Percentiles rank a stretch among this genome's conserved stretches.
Conservation (phyloP, 1,140 invertebrate species). For the Papilio machaon region DNA sequence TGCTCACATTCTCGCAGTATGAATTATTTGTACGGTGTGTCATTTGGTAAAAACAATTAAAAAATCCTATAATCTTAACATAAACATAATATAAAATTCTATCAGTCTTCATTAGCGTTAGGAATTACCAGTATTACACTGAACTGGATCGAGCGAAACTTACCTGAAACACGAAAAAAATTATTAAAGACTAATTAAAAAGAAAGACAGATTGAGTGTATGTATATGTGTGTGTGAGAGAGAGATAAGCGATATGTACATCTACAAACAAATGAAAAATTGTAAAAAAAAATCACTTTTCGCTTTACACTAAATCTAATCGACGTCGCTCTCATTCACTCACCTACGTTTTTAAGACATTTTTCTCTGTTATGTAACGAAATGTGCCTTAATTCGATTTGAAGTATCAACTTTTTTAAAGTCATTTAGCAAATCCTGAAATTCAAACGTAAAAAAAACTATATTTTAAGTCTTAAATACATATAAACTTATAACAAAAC, state of each 20-base stretch:
- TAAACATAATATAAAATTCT: slow-evolving; percentile 67
- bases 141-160: slow-evolving; percentile 35
- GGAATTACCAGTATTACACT: slow-evolving; percentile 56
- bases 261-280: too few relatives aligned
- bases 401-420: too few relatives aligned
- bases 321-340: not conserved
- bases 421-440: too few relatives aligned
- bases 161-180: slow-evolving; percentile 59
- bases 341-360: not conserved
- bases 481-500: slow-evolving; percentile 1
- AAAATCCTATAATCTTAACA: slow-evolving; percentile 51
- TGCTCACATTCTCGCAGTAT: not conserved
- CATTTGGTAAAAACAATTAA: slow-evolving; percentile 42
- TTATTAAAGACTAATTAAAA: slow-evolving; percentile 7
- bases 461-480: not conserved
- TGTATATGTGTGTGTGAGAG: too few relatives aligned
- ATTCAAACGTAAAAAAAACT: too few relatives aligned
- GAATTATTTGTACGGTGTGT: not conserved
- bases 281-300: too few relatives aligned
- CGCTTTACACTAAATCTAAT: too few relatives aligned
- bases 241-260: too few relatives aligned
- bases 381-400: not conserved
- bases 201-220: too few relatives aligned
- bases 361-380: not conserved
- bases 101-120: slow-evolving; percentile 70